Percentiles rank a stretch among this genome's conserved stretches.
These are phyloP conservation scores for Onychomys leucogaster DNA, from an alignment of 2,797 vertebrate genomes.

Conservation along the genomic window DNA sequence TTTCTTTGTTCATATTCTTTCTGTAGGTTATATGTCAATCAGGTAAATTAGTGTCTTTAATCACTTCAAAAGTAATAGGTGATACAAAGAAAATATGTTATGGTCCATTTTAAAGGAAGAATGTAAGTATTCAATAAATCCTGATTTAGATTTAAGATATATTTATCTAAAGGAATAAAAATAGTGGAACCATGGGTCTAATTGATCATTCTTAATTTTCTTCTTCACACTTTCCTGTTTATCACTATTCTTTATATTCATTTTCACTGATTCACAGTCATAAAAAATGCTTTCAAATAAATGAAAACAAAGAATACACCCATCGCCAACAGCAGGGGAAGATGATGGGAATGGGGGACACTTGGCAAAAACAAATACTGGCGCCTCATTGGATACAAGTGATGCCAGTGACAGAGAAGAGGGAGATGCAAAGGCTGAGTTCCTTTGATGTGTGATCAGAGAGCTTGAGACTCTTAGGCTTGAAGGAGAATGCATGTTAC, in stretches of 20 bases:
- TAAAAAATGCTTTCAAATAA: constrained; percentile 46
- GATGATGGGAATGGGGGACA: background rate
- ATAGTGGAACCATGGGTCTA: background rate
- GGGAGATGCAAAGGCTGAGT: background rate
- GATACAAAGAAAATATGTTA: background rate
- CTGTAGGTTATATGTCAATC: background rate
- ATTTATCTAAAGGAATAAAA: background rate
- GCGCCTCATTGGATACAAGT: background rate
- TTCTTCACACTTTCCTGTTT: constrained; percentile 26
- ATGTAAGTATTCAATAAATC: background rate
- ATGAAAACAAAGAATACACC: background rate
- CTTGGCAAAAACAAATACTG: background rate
- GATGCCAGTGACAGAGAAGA: background rate
- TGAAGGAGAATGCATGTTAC: background rate
- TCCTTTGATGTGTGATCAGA: background rate
- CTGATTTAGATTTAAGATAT: constrained; percentile 4
- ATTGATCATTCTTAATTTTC: background rate
- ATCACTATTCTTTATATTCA: background rate
- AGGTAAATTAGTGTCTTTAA: background rate
- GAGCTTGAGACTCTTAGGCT: background rate
- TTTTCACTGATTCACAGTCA: constrained; percentile 40
- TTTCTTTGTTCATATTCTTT: constrained; percentile 25
- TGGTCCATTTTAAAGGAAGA: background rate
- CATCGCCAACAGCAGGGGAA: background rate
- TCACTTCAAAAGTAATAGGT: constrained; percentile 48